phyloP scores from a whole-genome alignment of 2,888 invertebrate genomes.

The Dryocosmus kuriphilus region DNA sequence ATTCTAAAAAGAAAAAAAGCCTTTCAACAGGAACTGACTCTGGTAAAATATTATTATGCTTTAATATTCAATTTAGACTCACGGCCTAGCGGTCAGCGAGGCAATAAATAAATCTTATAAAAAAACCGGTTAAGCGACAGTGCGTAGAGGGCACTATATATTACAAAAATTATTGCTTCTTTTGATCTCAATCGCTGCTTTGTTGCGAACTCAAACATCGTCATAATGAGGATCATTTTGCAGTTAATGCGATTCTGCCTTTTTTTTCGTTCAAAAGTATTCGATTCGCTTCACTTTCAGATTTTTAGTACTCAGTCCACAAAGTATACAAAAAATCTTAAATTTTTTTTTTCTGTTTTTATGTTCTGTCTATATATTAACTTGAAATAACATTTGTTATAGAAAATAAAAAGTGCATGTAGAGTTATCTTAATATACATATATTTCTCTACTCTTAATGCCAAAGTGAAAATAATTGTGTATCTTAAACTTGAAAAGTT shows the following conservation, averaged over 20 bases:
- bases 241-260: not conserved
- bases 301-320: not conserved
- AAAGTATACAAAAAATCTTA: not conserved
- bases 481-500: no score
- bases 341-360: not conserved
- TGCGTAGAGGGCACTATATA: conserved; percentile 20
- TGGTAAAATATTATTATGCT: conserved; percentile 36
- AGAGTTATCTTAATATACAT: no score
- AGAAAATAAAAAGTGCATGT: no score
- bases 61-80: conserved; percentile 40
- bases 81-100: conserved; percentile 28
- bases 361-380: not conserved
- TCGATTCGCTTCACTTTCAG: not conserved
- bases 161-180: conserved; percentile 35
- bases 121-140: conserved; percentile 39
- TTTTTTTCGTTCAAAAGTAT: not conserved
- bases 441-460: no score
- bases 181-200: conserved; percentile 32
- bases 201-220: conserved; percentile 7
- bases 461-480: no score
- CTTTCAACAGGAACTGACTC: conserved; percentile 35
- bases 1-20: conserved; percentile 33
- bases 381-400: no score
- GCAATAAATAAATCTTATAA: conserved; percentile 37
- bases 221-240: conserved; percentile 12